Base-by-base conservation (phyloP, 2,113 vertebrate genomes). In the Oryzias celebensis region DNA sequence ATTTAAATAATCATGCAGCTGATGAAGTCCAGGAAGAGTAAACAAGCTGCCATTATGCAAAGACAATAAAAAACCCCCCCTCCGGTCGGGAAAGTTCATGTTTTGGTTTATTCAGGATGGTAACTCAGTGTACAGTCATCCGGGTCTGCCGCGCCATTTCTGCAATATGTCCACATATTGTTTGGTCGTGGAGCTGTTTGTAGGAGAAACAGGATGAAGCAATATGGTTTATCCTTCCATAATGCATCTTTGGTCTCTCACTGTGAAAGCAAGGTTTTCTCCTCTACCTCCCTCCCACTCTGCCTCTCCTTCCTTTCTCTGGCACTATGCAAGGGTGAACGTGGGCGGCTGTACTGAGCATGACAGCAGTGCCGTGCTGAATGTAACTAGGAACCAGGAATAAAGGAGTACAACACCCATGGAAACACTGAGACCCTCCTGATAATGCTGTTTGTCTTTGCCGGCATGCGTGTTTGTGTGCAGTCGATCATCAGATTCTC, bases 311-410 rank as follows among this genome's bases (percentile, higher is more conserved):
- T 45, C 52, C 15, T 74, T 51, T 73, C 65, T 77, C 71, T 82
- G 52, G 3, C 68, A 44, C 80, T 72, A 63, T 66, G 81, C 83
- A 52, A 87, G 89, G 86, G 81, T 80, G 84, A 87, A 80, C 80
- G 88, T 89, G 85, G 89, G 89, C 74, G 89, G 86, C 79, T 68
- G 81, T 69, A 67, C 78, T 68, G 83, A 85, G 87, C 85, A 83
- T 90, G 85, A 79, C 89, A 88, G 85, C 85, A 77, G 75, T 55
- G 73, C 87, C 81, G 80, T 83, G 84, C 79, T 89, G 83, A 87
- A 86, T 89, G 79, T 80, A 77, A 78, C 76, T 68, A 75, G 76
- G 85, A 84, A 85, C 57, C 69, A 81, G 82, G 82, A 85, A 81
- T 76, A 84, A 82, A 80, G 74, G 72, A 83, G 73, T 41, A 22